Percentiles rank a stretch among this genome's conserved stretches.
These are phyloP conservation scores for Leptobrachium ailaonicum DNA, from an alignment of 2,113 vertebrate genomes.

Conservation along the genomic window DNA sequence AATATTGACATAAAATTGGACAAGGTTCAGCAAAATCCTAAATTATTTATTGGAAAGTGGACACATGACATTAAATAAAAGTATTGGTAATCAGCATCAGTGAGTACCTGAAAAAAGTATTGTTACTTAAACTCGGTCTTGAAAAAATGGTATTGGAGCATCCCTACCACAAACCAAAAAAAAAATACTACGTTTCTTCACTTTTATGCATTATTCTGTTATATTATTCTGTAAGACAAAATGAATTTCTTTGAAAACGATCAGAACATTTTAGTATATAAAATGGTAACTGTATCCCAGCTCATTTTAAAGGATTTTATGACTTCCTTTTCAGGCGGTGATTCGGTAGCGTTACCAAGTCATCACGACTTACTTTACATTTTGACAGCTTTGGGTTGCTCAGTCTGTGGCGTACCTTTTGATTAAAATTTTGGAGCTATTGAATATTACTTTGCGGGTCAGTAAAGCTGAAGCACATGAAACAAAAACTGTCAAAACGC, in stretches of 20 bases:
- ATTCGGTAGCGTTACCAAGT: conserved; percentile 9
- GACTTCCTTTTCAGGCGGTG: conserved; percentile 1
- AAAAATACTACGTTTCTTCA: too few species aligned
- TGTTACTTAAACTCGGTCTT: too few species aligned
- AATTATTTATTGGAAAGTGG: too few species aligned
- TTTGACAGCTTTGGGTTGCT: conserved; percentile 46
- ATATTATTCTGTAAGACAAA: background rate
- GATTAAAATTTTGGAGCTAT: conserved; percentile 45
- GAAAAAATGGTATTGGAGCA: too few species aligned
- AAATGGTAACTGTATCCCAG: background rate
- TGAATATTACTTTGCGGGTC: conserved; percentile 40
- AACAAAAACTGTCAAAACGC: background rate
- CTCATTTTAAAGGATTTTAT: conserved; percentile 1
- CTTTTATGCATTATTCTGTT: too few species aligned
- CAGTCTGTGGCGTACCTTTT: conserved; percentile 33
- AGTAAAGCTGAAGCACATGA: conserved; percentile 25
- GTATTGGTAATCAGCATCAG: too few species aligned
- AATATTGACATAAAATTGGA: too few species aligned
- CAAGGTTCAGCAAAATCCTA: too few species aligned
- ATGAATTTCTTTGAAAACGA: background rate
- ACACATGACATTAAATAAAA: too few species aligned
- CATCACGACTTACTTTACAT: conserved; percentile 38
- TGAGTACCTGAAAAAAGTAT: too few species aligned
- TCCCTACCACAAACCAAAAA: too few species aligned
- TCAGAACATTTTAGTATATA: background rate